Evolutionary conservation across 2,888 invertebrate species (phyloP), one percentile per base, ranked within the genome.

Genomic region (Meta bourneti): DNA sequence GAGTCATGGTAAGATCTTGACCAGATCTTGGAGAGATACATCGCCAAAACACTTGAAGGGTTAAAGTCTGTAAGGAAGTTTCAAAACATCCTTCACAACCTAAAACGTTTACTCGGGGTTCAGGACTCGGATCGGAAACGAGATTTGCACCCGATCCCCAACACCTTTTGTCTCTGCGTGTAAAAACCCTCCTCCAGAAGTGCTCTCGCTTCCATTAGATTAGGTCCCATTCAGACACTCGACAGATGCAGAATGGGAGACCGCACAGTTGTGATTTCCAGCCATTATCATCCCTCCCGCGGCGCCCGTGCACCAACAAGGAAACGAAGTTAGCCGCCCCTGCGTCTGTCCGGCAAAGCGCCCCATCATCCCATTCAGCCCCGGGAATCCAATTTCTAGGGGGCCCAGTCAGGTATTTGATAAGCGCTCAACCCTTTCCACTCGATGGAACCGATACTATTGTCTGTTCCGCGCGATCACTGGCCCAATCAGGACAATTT

Each of bases 191-290:
- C 74, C 51, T 54, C 74, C 77, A n/a, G 79, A 78, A 83, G 89
- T 77, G 82, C 82, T 71, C 82, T 89, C 82, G 61, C 86, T 91
- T 91, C 83, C 91, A 87, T 82, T 78, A 80, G 87, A 91, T 91
- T 91, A 91, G 82, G 79, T 72, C 61, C 89, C 85, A 82, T 91
- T 91, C 82, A 91, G 83, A 87, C 87, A 87, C 72, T 83, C 13
- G 84, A 34, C 49, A 72, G 83, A 72, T 86, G 82, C 87, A 87
- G 87, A 87, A 88, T 81, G 81, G 88, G 74, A 52, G 61, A 75
- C 81, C 88, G 74, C 88, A 81, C 79, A 88, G 88, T 88, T 88
- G 88, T 88, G 88, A 88, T 88, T 88, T 83, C 83, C 83, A 54
- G 51, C 89, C 89, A 83, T 89, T 89, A 89, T 89, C 20, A 52